These are phyloP conservation scores for Hypothenemus hampei DNA, from an alignment of 1,140 invertebrate genomes.

Conservation along the genomic window DNA sequence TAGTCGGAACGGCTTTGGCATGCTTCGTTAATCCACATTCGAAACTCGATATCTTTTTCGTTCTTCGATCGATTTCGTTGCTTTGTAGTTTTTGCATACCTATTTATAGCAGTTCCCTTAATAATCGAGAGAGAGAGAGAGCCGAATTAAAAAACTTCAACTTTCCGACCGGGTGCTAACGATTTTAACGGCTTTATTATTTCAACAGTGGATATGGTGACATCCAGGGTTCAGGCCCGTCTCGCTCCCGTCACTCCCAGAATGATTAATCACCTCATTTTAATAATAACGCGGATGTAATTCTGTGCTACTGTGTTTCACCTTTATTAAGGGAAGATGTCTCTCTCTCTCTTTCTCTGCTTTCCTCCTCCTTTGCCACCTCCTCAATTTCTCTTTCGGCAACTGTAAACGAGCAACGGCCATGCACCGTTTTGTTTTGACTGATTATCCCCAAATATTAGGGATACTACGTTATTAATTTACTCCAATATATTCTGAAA, in stretches of 20 bases:
- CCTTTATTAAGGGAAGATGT: slow-evolving; percentile 29
- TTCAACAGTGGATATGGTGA: slow-evolving; percentile 25
- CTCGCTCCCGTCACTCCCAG: slow-evolving; percentile 16
- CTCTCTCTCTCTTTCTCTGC: slow-evolving; percentile 6
- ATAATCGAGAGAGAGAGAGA: background rate
- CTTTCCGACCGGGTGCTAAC: background rate
- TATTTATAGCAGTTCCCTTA: background rate
- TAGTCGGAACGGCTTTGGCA: slow-evolving; percentile 25
- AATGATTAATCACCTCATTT: slow-evolving; percentile 33
- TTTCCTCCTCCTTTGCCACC: background rate
- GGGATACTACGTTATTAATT: background rate
- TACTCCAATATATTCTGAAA: too few relatives aligned
- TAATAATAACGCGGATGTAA: slow-evolving; percentile 30
- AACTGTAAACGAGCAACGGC: background rate
- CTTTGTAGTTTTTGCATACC: background rate
- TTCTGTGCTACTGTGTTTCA: slow-evolving; percentile 25
- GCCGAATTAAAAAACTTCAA: background rate
- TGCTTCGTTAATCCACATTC: slow-evolving; percentile 24
- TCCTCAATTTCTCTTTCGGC: background rate
- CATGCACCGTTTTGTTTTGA: slow-evolving; percentile 9
- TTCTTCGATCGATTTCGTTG: slow-evolving; percentile 5
- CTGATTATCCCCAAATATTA: slow-evolving; percentile 9
- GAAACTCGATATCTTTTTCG: slow-evolving; percentile 17
- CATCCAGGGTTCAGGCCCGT: slow-evolving; percentile 25
- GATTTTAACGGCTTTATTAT: slow-evolving; percentile 25